Base-by-base conservation (phyloP, 1,140 invertebrate genomes). In the Heliconius himera region DNA sequence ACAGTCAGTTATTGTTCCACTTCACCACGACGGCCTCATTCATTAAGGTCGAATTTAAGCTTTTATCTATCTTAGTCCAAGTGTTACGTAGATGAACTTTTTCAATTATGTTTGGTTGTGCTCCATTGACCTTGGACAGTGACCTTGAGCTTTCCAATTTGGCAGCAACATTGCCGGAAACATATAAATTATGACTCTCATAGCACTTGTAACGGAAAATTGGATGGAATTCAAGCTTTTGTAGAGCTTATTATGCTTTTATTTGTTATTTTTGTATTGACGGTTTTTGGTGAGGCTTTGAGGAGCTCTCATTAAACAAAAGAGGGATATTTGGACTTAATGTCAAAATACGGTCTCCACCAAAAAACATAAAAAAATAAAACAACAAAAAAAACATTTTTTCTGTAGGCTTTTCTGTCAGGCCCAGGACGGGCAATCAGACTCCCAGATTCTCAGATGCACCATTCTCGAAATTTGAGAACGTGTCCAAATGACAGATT, bases 121-220 rank as follows among this genome's bases (percentile, higher is more conserved):
- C 60, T 29, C 60, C 60, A 66, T 66, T 66, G 60, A 66, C 60
- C 60, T 66, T 66, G 60, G 13, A 26, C 60, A 29, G 60, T 66
- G 60, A 66, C 60, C 60, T 66, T 66, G 60, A 66, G 60, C 60
- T 66, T 66, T 66, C 26, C 26, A 26, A 66, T 66, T 66, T 66
- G 60, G 60, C 60, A 66, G 60, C 60, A 66, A 66, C 60, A 29
- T 29, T 66, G 60, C 11, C 60, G 60, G 60, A 66, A 66, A 66
- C 60, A 66, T 66, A 66, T 66, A 66, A 66, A 66, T 66, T 66
- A 66, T 26, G 60, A 26, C 22, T 66, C 60, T 66, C 60, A 66
- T 66, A 66, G 60, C 60, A 66, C 60, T 66, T 29, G 60, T 66
- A 66, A 66, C 60, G 60, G 60, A 66, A 66, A 66, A 66, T 66